A percentile compares a stretch with the other conserved stretches of the same genome.
phyloP scores from a whole-genome alignment of 2,888 invertebrate species.

The Drosophila algonquin region DNA sequence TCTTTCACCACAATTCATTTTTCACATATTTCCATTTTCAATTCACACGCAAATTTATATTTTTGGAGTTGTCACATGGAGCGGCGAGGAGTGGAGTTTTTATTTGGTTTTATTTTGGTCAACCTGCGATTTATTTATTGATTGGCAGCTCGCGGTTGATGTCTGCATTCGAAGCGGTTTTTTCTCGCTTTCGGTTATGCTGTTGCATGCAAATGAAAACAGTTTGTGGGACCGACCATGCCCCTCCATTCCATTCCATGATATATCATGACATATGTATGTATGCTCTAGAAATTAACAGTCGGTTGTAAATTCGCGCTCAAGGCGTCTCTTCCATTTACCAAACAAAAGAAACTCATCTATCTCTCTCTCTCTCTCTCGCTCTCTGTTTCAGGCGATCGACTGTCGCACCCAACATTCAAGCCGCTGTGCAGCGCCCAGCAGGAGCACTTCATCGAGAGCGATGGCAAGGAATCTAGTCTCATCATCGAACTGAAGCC shows the following conservation, averaged over 20 bases:
- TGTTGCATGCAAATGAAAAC: conserved; percentile 17
- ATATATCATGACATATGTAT: neutral
- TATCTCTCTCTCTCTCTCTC: neutral
- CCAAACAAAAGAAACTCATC: conserved; percentile 4
- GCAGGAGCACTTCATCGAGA: conserved; percentile 82
- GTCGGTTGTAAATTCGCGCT: conserved; percentile 42
- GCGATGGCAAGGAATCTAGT: conserved; percentile 83
- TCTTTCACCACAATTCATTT: conserved; percentile 9
- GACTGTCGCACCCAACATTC: conserved; percentile 79
- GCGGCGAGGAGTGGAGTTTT: neutral
- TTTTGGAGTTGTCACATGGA: conserved; percentile 34
- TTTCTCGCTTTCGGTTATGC: conserved; percentile 18
- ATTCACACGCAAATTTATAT: conserved; percentile 39
- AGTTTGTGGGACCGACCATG: neutral
- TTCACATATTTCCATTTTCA: conserved; percentile 17
- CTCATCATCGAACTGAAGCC: conserved; percentile 83
- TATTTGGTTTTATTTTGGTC: conserved; percentile 20
- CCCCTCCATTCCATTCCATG: neutral
- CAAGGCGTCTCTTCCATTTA: conserved; percentile 33
- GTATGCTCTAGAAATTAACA: conserved; percentile 52
- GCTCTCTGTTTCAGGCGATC: conserved; percentile 72
- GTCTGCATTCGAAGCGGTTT: conserved; percentile 37
- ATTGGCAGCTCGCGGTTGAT: conserved; percentile 36
- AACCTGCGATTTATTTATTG: conserved; percentile 40
- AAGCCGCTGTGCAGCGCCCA: conserved; percentile 82